Conservation (phyloP, 2,888 invertebrate genomes). For the Acanthosoma haemorrhoidale region DNA sequence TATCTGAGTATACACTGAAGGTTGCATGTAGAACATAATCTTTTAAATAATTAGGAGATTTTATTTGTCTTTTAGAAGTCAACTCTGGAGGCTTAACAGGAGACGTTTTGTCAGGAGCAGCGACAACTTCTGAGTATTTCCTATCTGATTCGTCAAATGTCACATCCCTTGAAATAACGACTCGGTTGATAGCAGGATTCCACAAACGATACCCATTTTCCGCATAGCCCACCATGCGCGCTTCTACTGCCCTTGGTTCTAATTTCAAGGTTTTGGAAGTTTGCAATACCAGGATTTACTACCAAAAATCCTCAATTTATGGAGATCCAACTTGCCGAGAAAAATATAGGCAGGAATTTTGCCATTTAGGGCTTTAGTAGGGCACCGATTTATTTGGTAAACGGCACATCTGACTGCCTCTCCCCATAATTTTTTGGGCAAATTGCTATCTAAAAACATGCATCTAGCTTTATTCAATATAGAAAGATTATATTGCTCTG, state of each 20-base stretch:
- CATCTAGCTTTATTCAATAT: not conserved
- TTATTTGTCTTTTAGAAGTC: conserved; percentile 9
- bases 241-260: conserved; percentile 27
- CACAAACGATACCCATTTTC: conserved; percentile 32
- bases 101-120: not conserved
- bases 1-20: conserved; percentile 29
- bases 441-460: not conserved
- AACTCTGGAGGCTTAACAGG: not conserved
- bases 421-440: not conserved
- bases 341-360: conserved; percentile 29
- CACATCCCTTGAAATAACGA: conserved; percentile 33
- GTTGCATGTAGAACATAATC: conserved; percentile 34
- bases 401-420: not conserved
- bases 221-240: conserved; percentile 32
- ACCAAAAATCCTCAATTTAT: conserved; percentile 31
- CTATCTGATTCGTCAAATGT: conserved; percentile 39
- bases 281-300: conserved; percentile 31
- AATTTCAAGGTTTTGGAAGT: conserved; percentile 30
- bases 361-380: conserved; percentile 19
- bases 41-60: conserved; percentile 20
- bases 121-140: not conserved
- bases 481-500: not conserved
- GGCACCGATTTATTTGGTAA: conserved; percentile 15
- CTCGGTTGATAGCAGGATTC: conserved; percentile 24
- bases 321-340: not conserved